Conservation (phyloP, 1,140 invertebrate genomes). For the Caenorhabditis brenneri region DNA sequence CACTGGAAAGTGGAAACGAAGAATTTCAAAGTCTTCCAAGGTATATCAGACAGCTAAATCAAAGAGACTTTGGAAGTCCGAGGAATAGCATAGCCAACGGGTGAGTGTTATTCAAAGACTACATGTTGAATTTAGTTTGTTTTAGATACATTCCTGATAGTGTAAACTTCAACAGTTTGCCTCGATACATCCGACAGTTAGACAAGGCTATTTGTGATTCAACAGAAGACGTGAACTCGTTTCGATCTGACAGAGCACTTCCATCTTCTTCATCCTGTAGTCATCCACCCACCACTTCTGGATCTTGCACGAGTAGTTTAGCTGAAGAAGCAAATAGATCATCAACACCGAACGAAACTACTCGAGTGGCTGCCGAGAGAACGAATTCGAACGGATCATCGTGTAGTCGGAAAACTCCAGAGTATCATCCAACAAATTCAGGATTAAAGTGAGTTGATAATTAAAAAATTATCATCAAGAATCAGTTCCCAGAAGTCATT, state of each 20-base stretch:
- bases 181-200: constrained; percentile 13
- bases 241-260: constrained; percentile 9
- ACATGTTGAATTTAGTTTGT: not conserved
- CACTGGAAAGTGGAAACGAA: not conserved
- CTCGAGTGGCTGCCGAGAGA: not conserved
- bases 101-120: not conserved
- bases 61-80: not conserved
- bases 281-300: constrained; percentile 17
- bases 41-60: constrained; percentile 30
- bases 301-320: not conserved
- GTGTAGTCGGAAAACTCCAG: not conserved
- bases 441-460: not conserved
- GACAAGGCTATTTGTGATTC: not conserved
- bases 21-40: constrained; percentile 17
- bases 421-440: not conserved
- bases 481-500: constrained; percentile 2
- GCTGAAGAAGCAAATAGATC: constrained; percentile 1
- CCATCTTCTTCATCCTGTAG: constrained; percentile 4
- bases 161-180: not conserved
- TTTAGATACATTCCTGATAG: not conserved
- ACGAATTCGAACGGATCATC: not conserved
- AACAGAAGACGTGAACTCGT: not conserved
- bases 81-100: constrained; percentile 14
- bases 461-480: not conserved
- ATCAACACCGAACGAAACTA: not conserved